These are phyloP conservation scores for Bostrychus sinensis DNA, from an alignment of 2,113 vertebrate species.

Conservation along the genomic window DNA sequence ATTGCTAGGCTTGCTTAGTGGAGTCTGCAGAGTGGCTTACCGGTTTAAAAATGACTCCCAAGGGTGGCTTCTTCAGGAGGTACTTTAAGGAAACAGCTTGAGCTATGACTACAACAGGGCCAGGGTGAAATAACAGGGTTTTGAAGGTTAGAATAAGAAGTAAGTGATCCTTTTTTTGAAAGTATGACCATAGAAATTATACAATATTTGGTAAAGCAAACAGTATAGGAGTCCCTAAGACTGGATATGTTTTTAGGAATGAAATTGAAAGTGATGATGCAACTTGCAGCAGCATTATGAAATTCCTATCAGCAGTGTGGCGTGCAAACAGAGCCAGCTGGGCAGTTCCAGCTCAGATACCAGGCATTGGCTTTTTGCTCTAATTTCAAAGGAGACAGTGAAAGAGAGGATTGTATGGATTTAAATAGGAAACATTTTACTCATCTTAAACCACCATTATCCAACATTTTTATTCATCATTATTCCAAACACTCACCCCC, in stretches of 20 bases:
- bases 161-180: neutral
- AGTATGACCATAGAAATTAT: slow-evolving; percentile 10
- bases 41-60: slow-evolving; percentile 38
- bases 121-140: neutral
- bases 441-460: neutral
- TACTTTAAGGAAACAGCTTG: neutral
- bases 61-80: slow-evolving; percentile 9
- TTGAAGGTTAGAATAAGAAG: neutral
- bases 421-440: neutral
- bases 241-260: slow-evolving; percentile 21
- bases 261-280: slow-evolving; percentile 47
- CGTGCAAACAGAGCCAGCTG: slow-evolving; percentile 51
- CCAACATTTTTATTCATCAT: no score
- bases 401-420: neutral
- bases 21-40: slow-evolving; percentile 45
- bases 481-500: no score
- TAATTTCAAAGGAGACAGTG: neutral
- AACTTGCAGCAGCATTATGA: slow-evolving; percentile 51
- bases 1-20: slow-evolving; percentile 38
- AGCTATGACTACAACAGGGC: neutral
- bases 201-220: slow-evolving; percentile 20
- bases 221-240: slow-evolving; percentile 9
- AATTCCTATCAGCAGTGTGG: slow-evolving; percentile 56
- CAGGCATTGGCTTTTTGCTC: neutral
- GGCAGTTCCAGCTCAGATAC: slow-evolving; percentile 34